phyloP scores from a whole-genome alignment of 1,140 invertebrate genomes.

The Brachionus rubens region DNA sequence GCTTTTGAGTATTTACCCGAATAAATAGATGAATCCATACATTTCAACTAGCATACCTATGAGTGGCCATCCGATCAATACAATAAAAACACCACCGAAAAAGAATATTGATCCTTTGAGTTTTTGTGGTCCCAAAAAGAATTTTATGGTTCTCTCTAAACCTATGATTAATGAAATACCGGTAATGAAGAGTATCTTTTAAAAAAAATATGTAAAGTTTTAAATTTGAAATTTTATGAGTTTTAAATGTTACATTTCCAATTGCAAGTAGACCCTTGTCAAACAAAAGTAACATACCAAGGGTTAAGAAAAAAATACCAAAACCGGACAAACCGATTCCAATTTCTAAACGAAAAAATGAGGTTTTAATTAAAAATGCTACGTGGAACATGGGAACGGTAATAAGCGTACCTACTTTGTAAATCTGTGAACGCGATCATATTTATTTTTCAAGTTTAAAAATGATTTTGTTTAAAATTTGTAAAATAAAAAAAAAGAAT shows the following conservation, averaged over 20 bases:
- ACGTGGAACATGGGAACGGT: too few relatives aligned
- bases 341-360: slow-evolving; percentile 72
- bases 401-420: slow-evolving; percentile 44
- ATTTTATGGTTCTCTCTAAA: slow-evolving; percentile 85
- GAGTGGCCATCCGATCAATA: slow-evolving; percentile 91
- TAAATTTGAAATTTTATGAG: too few relatives aligned
- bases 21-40: slow-evolving; percentile 68
- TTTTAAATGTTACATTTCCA: slow-evolving; percentile 97
- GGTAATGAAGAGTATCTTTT: slow-evolving; percentile 83
- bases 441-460: background rate
- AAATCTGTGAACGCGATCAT: slow-evolving; percentile 44
- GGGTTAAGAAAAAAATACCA: slow-evolving; percentile 88
- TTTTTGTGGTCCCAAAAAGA: slow-evolving; percentile 98
- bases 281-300: slow-evolving; percentile 89
- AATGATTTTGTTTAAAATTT: background rate
- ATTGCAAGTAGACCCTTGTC: slow-evolving; percentile 96
- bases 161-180: slow-evolving; percentile 95
- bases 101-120: slow-evolving; percentile 84
- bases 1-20: slow-evolving; percentile 61
- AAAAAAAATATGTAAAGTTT: slow-evolving; percentile 39
- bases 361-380: too few relatives aligned
- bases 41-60: slow-evolving; percentile 93
- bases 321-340: slow-evolving; percentile 93
- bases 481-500: background rate
- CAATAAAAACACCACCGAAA: slow-evolving; percentile 87